phyloP scores from a whole-genome alignment of 2,888 invertebrate genomes.

The Opisthograptis luteolata region DNA sequence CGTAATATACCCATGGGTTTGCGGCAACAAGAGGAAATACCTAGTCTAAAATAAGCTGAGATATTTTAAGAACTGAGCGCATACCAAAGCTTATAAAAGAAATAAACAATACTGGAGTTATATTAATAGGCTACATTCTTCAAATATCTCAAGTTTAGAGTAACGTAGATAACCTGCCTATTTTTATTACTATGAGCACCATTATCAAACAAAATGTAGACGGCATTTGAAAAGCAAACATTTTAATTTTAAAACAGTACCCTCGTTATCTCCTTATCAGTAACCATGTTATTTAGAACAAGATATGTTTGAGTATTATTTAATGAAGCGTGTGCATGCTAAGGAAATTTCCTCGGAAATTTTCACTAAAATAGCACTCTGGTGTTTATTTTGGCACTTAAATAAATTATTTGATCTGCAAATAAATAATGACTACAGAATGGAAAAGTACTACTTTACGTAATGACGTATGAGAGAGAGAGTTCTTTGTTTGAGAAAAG shows the following conservation, averaged over 20 bases:
- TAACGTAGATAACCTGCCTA: not conserved
- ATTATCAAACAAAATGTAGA: slow-evolving; percentile 11
- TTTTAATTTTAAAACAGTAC: slow-evolving; percentile 7
- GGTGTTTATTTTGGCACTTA: slow-evolving; percentile 13
- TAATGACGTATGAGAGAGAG: not conserved
- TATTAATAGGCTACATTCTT: no score
- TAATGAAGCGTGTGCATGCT: slow-evolving; percentile 11
- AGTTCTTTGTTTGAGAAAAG: slow-evolving; percentile 1
- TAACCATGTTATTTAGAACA: slow-evolving; percentile 2
- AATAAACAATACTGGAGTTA: no score
- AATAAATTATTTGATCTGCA: slow-evolving; percentile 13
- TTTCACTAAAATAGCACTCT: slow-evolving; percentile 7
- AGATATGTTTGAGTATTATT: slow-evolving; percentile 29
- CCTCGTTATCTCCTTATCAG: slow-evolving; percentile 29
- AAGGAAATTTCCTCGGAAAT: slow-evolving; percentile 26
- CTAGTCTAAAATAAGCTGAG: slow-evolving; percentile 3
- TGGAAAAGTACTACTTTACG: slow-evolving; percentile 19
- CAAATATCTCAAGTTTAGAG: not conserved
- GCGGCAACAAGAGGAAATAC: slow-evolving; percentile 9
- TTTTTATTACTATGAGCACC: no score
- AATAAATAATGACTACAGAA: slow-evolving; percentile 15
- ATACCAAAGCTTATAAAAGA: no score
- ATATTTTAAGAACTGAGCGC: slow-evolving; percentile 17
- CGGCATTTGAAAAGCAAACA: slow-evolving; percentile 12
- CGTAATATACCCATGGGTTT: no score